Evolutionary conservation across 2,797 vertebrate genomes (phyloP).

Genomic region (Propithecus deckenii): DNA sequence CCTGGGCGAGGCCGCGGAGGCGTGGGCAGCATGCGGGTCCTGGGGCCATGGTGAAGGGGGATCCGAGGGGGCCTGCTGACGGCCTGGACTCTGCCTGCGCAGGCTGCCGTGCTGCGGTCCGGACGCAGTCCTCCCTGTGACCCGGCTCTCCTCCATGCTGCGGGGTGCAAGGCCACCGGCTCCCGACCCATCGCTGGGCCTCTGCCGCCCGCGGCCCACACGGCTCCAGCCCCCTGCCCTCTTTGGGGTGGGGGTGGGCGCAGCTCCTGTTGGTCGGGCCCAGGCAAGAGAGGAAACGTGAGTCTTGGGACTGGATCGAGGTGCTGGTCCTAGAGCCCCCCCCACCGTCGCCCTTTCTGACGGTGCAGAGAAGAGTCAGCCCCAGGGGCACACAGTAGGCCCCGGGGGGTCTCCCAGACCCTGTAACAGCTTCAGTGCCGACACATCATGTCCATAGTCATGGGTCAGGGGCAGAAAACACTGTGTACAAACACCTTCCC

Average conservation of each 20-base stretch:
- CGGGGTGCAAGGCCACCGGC: not conserved
- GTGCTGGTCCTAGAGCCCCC: too few species aligned
- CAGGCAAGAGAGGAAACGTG: too few species aligned
- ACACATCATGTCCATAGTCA: rapidly evolving
- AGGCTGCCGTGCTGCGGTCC: not conserved
- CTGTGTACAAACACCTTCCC: rapidly evolving
- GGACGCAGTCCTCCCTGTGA: not conserved
- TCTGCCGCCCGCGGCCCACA: rapidly evolving
- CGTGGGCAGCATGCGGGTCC: not conserved
- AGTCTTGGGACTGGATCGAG: not conserved
- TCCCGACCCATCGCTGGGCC: not conserved
- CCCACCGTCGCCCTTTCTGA: not conserved
- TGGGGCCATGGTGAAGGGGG: not conserved
- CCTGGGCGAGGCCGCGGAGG: rapidly evolving
- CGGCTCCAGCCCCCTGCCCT: rapidly evolving
- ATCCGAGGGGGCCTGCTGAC: rapidly evolving
- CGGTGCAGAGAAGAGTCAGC: not conserved
- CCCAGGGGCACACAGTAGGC: rapidly evolving
- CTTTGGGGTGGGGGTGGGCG: rapidly evolving
- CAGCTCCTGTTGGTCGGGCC: not conserved
- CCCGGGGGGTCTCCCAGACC: rapidly evolving
- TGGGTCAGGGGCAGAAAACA: rapidly evolving
- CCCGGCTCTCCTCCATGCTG: not conserved
- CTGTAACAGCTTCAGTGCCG: not conserved
- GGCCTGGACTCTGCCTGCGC: not conserved